Evolutionary conservation across 2,113 vertebrate genomes (phyloP).

Genomic region (Channa argus): DNA sequence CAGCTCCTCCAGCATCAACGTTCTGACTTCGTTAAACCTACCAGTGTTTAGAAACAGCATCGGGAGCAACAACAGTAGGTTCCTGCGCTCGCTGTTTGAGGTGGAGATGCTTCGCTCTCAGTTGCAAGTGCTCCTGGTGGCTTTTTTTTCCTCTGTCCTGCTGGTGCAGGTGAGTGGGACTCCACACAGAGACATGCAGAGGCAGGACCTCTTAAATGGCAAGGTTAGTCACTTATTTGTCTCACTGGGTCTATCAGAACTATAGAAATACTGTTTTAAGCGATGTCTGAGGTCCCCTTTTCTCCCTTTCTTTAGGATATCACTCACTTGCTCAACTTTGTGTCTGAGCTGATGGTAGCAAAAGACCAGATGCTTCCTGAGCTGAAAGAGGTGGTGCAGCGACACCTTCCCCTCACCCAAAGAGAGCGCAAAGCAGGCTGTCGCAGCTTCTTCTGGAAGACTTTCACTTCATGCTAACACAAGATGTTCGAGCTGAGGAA

Average conservation of each 20-base stretch:
- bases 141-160: conserved; percentile 60
- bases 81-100: not conserved
- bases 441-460: conserved; percentile 88
- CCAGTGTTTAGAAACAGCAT: not conserved
- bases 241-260: too few relatives aligned
- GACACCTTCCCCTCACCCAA: conserved; percentile 75
- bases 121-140: conserved; percentile 66
- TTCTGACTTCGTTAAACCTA: not conserved
- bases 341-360: conserved; percentile 62
- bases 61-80: not conserved
- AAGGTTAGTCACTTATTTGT: conserved; percentile 65
- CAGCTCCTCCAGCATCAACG: not conserved
- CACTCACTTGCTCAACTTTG: conserved; percentile 59
- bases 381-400: conserved; percentile 60
- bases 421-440: conserved; percentile 84
- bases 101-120: conserved; percentile 70
- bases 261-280: too few relatives aligned
- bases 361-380: conserved; percentile 40
- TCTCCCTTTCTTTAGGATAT: conserved; percentile 65
- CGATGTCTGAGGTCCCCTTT: not conserved
- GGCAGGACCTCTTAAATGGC: conserved; percentile 53
- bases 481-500: not conserved
- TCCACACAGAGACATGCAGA: conserved; percentile 57
- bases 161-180: conserved; percentile 56
- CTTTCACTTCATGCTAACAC: conserved; percentile 84